A percentile compares a stretch with the other conserved stretches of the same genome.
Conservation (phyloP, 2,113 vertebrate species). For the Ceuthmochares aereus region DNA sequence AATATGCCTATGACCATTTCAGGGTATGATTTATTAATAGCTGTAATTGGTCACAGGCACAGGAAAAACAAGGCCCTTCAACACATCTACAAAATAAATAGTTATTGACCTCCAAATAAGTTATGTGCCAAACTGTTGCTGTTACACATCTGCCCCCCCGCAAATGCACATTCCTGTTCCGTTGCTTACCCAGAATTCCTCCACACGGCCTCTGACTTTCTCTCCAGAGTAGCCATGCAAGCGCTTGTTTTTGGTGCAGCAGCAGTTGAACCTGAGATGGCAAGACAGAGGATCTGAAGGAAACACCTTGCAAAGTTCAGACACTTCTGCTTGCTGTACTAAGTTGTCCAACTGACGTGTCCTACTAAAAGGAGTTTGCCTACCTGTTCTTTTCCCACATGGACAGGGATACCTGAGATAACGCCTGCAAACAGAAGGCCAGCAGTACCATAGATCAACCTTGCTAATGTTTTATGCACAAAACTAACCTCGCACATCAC, state of each 20-base stretch:
- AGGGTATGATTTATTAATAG: not conserved
- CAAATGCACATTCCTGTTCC: not conserved
- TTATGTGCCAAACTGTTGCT: not conserved
- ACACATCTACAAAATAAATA: not conserved
- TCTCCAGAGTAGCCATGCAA: slow-evolving; percentile 93
- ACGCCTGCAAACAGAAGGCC: not conserved
- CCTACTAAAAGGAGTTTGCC: not conserved
- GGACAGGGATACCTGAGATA: not conserved
- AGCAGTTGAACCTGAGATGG: slow-evolving; percentile 79
- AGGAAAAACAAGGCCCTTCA: not conserved
- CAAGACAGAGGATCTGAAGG: not conserved
- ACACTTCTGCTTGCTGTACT: not conserved
- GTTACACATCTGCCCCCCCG: too few species aligned
- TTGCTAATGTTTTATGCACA: not conserved
- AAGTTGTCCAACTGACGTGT: not conserved
- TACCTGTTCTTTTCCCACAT: not conserved
- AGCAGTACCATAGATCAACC: not conserved
- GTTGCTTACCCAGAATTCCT: slow-evolving; percentile 90
- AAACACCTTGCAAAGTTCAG: not conserved
- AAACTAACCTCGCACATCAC: not conserved
- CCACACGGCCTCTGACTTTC: slow-evolving; percentile 91
- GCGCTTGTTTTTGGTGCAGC: slow-evolving; percentile 88
- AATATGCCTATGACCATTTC: not conserved
- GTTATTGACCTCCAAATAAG: not conserved
- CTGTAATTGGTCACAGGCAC: not conserved